Base-by-base conservation (phyloP, 2,113 vertebrate species). In the Strix uralensis region DNA sequence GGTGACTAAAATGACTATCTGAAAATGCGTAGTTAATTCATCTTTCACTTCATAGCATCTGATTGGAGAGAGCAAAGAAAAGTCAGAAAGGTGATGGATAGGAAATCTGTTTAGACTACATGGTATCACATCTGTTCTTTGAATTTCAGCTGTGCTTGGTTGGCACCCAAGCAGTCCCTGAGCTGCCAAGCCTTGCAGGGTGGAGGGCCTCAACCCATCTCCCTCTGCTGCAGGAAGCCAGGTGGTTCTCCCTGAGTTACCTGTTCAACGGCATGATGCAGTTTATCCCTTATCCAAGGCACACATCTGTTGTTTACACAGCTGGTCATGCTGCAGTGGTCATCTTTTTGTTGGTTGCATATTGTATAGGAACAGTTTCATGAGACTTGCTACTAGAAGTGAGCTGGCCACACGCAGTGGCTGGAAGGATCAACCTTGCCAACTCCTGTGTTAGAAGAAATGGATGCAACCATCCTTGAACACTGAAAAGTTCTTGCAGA, bases 251-350 rank as follows among this genome's bases (percentile, higher is more conserved):
- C 67, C 44, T 0, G 3, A 52, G 21, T 69, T 67, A 14, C 0
- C 49, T 4, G 0, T 55, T 66, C 23, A 16, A 0, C 5, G 11
- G 6, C 25, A 22, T 19, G 30, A 20, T 30, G 14, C 7, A 54
- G 30, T 72, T 78, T 54, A 13, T 58, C 36, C 12, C 36, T 74
- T 81, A 27, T 34, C 38, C 40, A 23, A 40, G 49, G 29, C 54
- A 47, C 19, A 25, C 7, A 4, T 58, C 25, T 0, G 4, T 49
- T 70, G 27, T 86, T 88, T 69, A 20, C 30, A 6, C 3, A 8
- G 30, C 18, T 62, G 63, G 21, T 44, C 7, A 2, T 34, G 46
- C 65, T 87, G 25, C 42, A 38, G 47, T 6, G 4, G 1, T 55
- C 46, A 25, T 80, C 9, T 30, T 71, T 55, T 40, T 54, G 15